Percentiles rank a stretch among this genome's conserved stretches.
These are phyloP conservation scores for Anser brachyrhynchus DNA, from an alignment of 2,113 vertebrate genomes.

Conservation along the genomic window DNA sequence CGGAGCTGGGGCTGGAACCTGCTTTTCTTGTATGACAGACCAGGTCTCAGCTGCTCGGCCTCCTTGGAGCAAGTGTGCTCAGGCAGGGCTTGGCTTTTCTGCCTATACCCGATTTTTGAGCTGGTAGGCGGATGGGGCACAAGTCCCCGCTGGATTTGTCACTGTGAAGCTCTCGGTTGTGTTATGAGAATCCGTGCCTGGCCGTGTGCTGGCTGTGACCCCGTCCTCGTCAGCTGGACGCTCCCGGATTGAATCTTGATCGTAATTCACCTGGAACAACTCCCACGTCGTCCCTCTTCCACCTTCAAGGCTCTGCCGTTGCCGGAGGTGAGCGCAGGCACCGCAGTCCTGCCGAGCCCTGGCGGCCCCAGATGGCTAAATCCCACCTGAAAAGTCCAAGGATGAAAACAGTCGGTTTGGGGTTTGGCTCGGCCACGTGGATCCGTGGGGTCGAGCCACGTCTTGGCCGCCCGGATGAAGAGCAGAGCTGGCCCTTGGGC, in stretches of 20 bases:
- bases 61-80: neutral
- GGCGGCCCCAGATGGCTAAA: conserved; percentile 62
- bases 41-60: neutral
- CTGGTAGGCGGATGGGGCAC: neutral
- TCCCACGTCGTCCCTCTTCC: neutral
- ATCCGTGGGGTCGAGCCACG: neutral
- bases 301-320: neutral
- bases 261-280: neutral
- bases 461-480: neutral
- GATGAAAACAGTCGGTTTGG: conserved; percentile 60
- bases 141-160: neutral
- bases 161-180: neutral
- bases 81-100: neutral
- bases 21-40: neutral
- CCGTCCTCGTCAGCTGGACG: neutral
- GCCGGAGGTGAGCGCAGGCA: conserved; percentile 5
- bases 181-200: neutral
- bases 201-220: fast-evolving
- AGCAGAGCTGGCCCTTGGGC: neutral
- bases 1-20: neutral
- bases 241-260: neutral
- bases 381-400: conserved; percentile 54
- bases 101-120: neutral
- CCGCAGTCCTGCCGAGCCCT: neutral
- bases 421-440: conserved; percentile 29